A percentile compares a stretch with the other conserved stretches of the same genome.
Conservation (phyloP, 2,888 invertebrate genomes). For the Gymnosoma rotundatum region DNA sequence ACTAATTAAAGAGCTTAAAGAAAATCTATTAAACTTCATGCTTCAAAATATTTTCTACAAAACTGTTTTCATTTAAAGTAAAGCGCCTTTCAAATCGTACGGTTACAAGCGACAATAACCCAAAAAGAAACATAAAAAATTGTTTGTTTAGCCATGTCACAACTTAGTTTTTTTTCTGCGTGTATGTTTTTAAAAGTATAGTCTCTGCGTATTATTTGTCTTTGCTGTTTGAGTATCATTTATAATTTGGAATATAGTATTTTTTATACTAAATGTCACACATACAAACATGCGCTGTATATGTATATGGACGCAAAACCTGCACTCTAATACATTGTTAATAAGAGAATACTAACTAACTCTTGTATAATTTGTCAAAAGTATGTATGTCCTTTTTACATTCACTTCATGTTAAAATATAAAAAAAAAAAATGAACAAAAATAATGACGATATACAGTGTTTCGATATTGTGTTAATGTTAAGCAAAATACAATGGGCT, state of each 20-base stretch:
- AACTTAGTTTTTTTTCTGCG: too few relatives aligned
- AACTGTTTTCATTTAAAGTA: too few relatives aligned
- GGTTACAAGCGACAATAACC: too few relatives aligned
- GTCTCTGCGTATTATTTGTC: not conserved
- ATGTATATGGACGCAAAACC: not conserved
- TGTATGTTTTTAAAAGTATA: not conserved
- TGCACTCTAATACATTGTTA: conserved; percentile 34
- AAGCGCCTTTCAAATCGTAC: too few relatives aligned
- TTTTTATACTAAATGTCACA: not conserved
- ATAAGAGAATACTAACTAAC: conserved; percentile 48
- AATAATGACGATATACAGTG: conserved; percentile 2
- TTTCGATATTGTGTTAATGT: too few relatives aligned
- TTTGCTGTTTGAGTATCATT: conserved; percentile 14
- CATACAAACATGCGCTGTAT: not conserved
- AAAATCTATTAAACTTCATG: too few relatives aligned
- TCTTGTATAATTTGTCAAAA: conserved; percentile 68
- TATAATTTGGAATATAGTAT: conserved; percentile 34
- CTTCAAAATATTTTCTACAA: too few relatives aligned
- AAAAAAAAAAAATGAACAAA: conserved; percentile 30
- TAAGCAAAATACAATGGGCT: too few relatives aligned
- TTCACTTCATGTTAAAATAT: conserved; percentile 45
- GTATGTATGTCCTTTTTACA: conserved; percentile 58
- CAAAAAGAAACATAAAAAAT: too few relatives aligned
- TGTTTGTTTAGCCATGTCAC: too few relatives aligned
- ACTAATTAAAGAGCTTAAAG: too few relatives aligned